Evolutionary conservation across 2,113 vertebrate genomes (phyloP).

Genomic region (Cariama cristata): DNA sequence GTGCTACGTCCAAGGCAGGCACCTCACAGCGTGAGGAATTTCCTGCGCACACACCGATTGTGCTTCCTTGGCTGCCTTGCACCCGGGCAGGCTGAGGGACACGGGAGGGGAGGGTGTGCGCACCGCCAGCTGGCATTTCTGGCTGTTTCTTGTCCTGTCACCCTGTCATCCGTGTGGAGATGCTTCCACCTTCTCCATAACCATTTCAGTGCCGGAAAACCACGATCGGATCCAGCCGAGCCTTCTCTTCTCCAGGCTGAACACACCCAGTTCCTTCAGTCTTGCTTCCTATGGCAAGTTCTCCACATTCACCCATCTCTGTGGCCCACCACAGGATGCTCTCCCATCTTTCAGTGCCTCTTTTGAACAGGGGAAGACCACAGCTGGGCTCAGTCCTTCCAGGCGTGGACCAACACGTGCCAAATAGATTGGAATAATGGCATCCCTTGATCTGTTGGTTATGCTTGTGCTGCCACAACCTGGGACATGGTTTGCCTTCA

Average conservation of each 20-base stretch:
- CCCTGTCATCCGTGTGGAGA: background rate
- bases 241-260: background rate
- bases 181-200: background rate
- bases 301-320: background rate
- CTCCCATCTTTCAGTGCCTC: background rate
- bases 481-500: background rate
- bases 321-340: too few relatives aligned
- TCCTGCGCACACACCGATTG: background rate
- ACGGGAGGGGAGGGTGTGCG: fast-evolving
- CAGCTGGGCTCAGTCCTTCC: background rate
- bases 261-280: background rate
- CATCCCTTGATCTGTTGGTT: background rate
- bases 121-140: too few relatives aligned
- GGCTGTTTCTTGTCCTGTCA: background rate
- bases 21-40: background rate
- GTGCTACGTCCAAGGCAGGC: background rate
- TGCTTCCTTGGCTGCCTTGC: background rate
- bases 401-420: too few relatives aligned
- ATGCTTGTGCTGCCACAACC: background rate
- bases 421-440: too few relatives aligned
- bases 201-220: background rate
- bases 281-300: background rate
- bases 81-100: background rate
- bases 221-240: background rate
- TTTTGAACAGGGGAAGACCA: background rate